Evolutionary conservation across 1,140 invertebrate genomes (phyloP).

Genomic region (Trachymyrmex cornetzi): DNA sequence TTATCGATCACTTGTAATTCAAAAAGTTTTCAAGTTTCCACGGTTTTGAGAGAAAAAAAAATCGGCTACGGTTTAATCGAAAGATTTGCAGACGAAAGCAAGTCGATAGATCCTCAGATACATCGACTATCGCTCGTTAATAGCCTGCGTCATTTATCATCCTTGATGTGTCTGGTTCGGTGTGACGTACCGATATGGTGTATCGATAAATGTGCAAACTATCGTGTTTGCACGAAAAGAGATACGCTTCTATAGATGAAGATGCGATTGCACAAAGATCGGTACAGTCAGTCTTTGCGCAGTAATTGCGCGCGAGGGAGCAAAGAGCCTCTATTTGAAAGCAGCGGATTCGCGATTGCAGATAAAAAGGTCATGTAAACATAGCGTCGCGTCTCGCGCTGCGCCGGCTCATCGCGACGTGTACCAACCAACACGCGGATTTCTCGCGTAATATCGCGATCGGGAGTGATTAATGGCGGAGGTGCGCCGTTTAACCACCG

Average conservation of each 20-base stretch:
- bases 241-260: not conserved
- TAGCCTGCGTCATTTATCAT: constrained; percentile 20
- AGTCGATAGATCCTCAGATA: constrained; percentile 21
- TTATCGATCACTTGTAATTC: not conserved
- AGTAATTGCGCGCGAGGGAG: not conserved
- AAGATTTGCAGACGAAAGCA: not conserved
- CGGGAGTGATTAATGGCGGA: constrained; percentile 60
- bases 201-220: constrained; percentile 6
- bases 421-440: constrained; percentile 31
- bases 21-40: not conserved
- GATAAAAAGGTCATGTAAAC: constrained; percentile 50
- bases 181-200: not conserved
- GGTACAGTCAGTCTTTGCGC: not conserved
- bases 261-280: not conserved
- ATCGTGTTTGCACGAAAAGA: not conserved
- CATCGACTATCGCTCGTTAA: constrained; percentile 6
- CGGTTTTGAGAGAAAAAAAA: not conserved
- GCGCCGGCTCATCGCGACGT: not conserved
- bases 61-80: not conserved
- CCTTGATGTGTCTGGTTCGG: not conserved
- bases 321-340: not conserved
- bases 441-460: constrained; percentile 60
- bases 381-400: not conserved
- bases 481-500: constrained; percentile 61
- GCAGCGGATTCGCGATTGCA: constrained; percentile 19